A percentile compares a stretch with the other conserved stretches of the same genome.
phyloP scores from a whole-genome alignment of 2,113 vertebrate species.

The Excalfactoria chinensis region DNA sequence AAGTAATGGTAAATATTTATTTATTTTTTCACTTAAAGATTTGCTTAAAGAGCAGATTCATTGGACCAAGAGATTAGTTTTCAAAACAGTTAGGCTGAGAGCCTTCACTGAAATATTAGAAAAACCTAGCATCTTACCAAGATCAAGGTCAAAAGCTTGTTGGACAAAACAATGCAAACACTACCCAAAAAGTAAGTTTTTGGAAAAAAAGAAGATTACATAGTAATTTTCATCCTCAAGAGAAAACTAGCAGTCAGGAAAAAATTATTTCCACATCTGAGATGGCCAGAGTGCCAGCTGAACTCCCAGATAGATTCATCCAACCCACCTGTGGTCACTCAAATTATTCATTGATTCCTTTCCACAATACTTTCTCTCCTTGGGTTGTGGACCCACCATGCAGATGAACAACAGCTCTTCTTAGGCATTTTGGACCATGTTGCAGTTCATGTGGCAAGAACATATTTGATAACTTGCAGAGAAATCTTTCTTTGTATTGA shows the following conservation, averaged over 20 bases:
- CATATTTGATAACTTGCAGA: neutral
- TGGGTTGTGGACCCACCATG: accelerated
- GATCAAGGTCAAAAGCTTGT: neutral
- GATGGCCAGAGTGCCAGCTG: neutral
- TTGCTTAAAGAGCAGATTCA: neutral
- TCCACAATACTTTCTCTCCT: neutral
- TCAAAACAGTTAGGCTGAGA: neutral
- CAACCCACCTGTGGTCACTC: neutral
- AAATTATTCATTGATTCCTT: neutral
- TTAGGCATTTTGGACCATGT: neutral
- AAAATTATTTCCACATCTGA: neutral
- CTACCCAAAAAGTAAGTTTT: neutral
- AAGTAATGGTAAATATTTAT: neutral
- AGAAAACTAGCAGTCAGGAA: neutral
- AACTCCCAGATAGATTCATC: neutral
- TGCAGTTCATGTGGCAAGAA: neutral
- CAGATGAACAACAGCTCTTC: neutral
- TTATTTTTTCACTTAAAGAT: neutral
- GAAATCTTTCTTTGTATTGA: neutral
- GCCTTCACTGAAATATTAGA: neutral
- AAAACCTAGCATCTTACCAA: neutral
- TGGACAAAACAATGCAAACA: neutral
- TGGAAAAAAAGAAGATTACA: neutral
- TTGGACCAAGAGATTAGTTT: neutral
- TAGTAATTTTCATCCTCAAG: neutral